phyloP scores from a whole-genome alignment of 2,888 invertebrate species.

The Carterocephalus palaemon region DNA sequence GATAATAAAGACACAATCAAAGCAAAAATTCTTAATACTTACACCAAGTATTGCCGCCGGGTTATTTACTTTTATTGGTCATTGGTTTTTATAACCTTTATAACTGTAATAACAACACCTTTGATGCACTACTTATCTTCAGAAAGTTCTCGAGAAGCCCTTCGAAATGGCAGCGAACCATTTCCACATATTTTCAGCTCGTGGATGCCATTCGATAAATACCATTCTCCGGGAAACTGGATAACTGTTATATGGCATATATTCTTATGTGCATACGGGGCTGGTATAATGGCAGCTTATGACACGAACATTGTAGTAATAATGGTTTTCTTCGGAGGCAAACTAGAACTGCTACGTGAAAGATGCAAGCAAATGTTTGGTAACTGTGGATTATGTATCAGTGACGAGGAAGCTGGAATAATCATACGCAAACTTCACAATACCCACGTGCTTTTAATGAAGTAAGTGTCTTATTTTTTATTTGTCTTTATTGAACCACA shows the following conservation, averaged over 20 bases:
- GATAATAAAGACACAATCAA: constrained; percentile 38
- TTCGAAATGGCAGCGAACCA: constrained; percentile 49
- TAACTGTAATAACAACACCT: constrained; percentile 47
- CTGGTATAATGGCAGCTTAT: constrained; percentile 51
- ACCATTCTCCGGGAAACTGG: constrained; percentile 56
- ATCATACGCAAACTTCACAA: constrained; percentile 48
- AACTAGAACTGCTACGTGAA: constrained; percentile 54
- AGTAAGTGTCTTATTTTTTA: constrained; percentile 60
- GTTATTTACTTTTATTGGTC: constrained; percentile 58
- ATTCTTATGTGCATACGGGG: constrained; percentile 49
- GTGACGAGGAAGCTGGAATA: constrained; percentile 37
- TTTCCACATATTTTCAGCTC: constrained; percentile 67
- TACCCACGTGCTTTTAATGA: constrained; percentile 49
- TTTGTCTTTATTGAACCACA: too few species aligned
- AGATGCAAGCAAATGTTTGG: constrained; percentile 55
- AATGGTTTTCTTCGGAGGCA: constrained; percentile 64
- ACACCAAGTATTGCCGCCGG: constrained; percentile 56
- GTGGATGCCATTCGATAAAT: constrained; percentile 64
- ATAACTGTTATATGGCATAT: constrained; percentile 54
- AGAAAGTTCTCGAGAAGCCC: constrained; percentile 43
- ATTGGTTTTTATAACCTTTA: constrained; percentile 54
- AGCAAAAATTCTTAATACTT: constrained; percentile 45
- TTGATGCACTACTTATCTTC: constrained; percentile 50
- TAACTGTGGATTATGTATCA: constrained; percentile 30
- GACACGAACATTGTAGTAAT: constrained; percentile 53